These are phyloP conservation scores for Gnathonemus echidnorhynchus DNA, from an alignment of 2,113 vertebrate species.

Conservation along the genomic window DNA sequence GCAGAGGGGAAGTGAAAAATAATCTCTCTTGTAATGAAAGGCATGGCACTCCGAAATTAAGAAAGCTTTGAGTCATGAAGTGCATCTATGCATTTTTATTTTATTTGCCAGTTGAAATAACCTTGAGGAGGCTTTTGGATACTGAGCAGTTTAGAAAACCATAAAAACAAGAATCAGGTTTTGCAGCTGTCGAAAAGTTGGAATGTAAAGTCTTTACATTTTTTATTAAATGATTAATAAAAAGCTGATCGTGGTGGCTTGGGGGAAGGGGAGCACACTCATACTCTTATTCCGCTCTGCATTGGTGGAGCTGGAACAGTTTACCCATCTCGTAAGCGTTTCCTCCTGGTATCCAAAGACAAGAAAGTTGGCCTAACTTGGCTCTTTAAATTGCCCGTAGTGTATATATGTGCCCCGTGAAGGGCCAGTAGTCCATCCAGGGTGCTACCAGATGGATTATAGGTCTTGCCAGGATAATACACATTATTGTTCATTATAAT, in stretches of 20 bases:
- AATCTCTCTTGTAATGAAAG: background rate
- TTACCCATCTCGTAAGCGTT: background rate
- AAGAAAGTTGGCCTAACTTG: background rate
- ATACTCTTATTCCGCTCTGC: no score
- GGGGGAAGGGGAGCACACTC: background rate
- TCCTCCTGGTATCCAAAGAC: background rate
- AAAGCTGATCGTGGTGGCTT: background rate
- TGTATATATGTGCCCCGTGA: background rate
- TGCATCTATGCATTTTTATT: background rate
- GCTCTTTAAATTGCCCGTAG: background rate
- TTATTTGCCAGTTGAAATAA: background rate
- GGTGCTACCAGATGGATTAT: background rate
- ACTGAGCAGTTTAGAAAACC: background rate
- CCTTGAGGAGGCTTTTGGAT: background rate
- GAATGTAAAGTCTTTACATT: background rate
- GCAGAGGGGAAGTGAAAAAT: background rate
- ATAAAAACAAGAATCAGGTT: background rate
- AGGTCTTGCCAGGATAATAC: background rate
- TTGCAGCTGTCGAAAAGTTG: background rate
- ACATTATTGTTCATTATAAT: background rate
- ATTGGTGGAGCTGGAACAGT: background rate
- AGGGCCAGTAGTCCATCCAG: background rate
- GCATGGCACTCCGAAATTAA: background rate
- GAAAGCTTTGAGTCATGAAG: background rate
- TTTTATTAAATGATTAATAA: background rate